phyloP scores from a whole-genome alignment of 2,113 vertebrate genomes.

The rat (Rattus norvegicus) region GRCr8 NC_086023.1:155691001-155691500 shows the following conservation, averaged over 20 bases:
- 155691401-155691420: not conserved
- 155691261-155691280: not conserved
- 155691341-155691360: not conserved
- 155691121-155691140: no score
- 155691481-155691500: not conserved
- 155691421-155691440: not conserved
- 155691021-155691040: no score
- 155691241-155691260: not conserved
- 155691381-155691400: not conserved
- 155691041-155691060: no score
- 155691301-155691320: not conserved
- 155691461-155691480: not conserved
- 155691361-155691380: not conserved
- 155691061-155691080: no score
- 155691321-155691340: not conserved
- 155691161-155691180: no score
- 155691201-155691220: not conserved
- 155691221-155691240: not conserved
- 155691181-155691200: no score
- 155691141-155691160: no score
- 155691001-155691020: no score
- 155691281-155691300: not conserved
- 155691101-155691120: no score
- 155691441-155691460: not conserved
- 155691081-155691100: no score